A percentile compares a stretch with the other conserved stretches of the same genome.
Conservation (phyloP, 2,888 invertebrate genomes). For the Eupithecia dodoneata region DNA sequence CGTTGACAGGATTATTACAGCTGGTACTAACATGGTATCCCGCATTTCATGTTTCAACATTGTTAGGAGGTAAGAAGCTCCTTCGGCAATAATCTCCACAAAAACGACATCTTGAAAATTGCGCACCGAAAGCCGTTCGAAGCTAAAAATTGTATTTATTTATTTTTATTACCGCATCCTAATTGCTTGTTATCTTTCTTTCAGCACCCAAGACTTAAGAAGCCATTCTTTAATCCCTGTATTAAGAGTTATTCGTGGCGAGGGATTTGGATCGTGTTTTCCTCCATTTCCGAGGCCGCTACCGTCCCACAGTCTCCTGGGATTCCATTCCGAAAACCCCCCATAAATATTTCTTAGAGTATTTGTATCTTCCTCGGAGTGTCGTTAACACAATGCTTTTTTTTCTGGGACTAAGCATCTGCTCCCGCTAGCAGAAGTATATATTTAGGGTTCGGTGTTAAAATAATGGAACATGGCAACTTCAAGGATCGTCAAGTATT, state of each 20-base stretch:
- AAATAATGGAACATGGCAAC: neutral
- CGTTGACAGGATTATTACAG: neutral
- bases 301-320: constrained; percentile 67
- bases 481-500: neutral
- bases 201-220: constrained; percentile 77
- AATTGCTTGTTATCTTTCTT: constrained; percentile 81
- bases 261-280: constrained; percentile 80
- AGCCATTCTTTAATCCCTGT: constrained; percentile 80
- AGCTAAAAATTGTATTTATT: constrained; percentile 54
- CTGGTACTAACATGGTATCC: neutral
- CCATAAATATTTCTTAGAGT: constrained; percentile 84
- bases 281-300: constrained; percentile 73
- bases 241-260: constrained; percentile 81
- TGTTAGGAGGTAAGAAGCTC: neutral
- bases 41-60: neutral
- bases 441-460: neutral
- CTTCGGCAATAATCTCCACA: constrained; percentile 13
- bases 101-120: constrained; percentile 33
- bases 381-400: constrained; percentile 80
- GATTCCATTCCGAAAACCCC: constrained; percentile 81
- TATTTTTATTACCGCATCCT: constrained; percentile 60
- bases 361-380: constrained; percentile 83
- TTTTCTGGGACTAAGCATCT: constrained; percentile 70
- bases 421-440: constrained; percentile 48
- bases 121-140: constrained; percentile 44